A percentile compares a stretch with the other conserved stretches of the same genome.
These are phyloP conservation scores for Galeopterus variegatus DNA, from an alignment of 2,113 vertebrate species.

Conservation along the genomic window DNA sequence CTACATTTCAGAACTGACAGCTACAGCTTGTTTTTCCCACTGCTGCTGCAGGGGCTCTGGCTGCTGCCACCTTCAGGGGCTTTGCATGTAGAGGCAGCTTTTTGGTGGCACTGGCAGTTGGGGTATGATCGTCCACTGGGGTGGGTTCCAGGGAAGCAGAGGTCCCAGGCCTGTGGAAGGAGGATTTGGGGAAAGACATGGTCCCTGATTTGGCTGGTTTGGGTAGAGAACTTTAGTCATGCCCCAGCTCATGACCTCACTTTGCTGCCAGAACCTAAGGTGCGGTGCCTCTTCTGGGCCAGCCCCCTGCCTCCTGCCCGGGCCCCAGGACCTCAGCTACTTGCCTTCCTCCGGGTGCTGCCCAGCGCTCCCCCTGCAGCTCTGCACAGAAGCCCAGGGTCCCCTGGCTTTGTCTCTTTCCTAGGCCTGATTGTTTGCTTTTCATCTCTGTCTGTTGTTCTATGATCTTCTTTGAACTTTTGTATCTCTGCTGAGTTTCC, in stretches of 20 bases:
- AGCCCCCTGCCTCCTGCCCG: neutral
- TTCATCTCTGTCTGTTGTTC: constrained; percentile 3
- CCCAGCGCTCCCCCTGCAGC: neutral
- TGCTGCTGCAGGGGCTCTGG: neutral
- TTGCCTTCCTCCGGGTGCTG: neutral
- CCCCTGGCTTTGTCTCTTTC: neutral
- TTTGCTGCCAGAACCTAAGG: neutral
- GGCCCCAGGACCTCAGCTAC: neutral
- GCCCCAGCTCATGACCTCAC: accelerated
- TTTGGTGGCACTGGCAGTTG: neutral
- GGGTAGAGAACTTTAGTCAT: neutral
- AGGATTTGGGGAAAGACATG: neutral
- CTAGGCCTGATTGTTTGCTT: neutral
- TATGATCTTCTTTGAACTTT: constrained; percentile 62
- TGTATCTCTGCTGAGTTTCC: constrained; percentile 2
- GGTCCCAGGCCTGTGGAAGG: neutral
- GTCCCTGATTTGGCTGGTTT: neutral
- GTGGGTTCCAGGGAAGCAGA: neutral
- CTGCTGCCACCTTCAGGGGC: neutral
- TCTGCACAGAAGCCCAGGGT: neutral
- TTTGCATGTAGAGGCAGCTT: neutral
- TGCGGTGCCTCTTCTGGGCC: neutral
- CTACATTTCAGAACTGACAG: constrained; percentile 35
- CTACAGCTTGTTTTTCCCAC: neutral
- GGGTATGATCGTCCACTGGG: accelerated